Evolutionary conservation across 2,888 invertebrate species (phyloP).

Genomic region (Hybos culiciformis): DNA sequence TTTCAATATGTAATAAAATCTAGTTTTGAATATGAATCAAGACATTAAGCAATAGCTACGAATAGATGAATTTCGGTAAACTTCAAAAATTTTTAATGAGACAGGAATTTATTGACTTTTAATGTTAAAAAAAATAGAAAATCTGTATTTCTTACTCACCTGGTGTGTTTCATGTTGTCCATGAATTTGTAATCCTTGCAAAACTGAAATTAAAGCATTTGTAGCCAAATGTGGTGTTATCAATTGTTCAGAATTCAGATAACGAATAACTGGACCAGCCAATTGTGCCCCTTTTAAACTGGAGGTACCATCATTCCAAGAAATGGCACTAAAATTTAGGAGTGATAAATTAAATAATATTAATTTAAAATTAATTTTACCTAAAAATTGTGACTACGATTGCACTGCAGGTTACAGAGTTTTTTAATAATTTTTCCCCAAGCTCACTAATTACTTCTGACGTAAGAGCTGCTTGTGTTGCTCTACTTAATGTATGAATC

Average conservation of each 20-base stretch:
- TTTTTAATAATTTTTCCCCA: conserved; percentile 57
- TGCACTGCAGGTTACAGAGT: conserved; percentile 48
- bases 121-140: no score
- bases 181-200: conserved; percentile 69
- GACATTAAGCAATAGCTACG: no score
- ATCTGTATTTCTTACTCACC: no score
- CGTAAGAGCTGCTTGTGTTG: conserved; percentile 38
- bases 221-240: conserved; percentile 52
- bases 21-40: no score
- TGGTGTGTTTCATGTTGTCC: conserved; percentile 86
- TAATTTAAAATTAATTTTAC: conserved; percentile 20
- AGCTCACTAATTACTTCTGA: conserved; percentile 71
- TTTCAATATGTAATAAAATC: no score
- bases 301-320: conserved; percentile 76
- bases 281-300: conserved; percentile 68
- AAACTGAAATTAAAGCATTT: conserved; percentile 61
- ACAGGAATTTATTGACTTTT: no score
- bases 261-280: conserved; percentile 55
- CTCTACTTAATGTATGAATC: conserved; percentile 37
- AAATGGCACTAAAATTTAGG: conserved; percentile 42
- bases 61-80: no score
- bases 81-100: no score
- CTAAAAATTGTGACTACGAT: conserved; percentile 49
- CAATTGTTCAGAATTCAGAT: conserved; percentile 47
- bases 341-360: not conserved